Base-by-base conservation (phyloP, 2,797 vertebrate species). In the Eleutherodactylus coqui region DNA sequence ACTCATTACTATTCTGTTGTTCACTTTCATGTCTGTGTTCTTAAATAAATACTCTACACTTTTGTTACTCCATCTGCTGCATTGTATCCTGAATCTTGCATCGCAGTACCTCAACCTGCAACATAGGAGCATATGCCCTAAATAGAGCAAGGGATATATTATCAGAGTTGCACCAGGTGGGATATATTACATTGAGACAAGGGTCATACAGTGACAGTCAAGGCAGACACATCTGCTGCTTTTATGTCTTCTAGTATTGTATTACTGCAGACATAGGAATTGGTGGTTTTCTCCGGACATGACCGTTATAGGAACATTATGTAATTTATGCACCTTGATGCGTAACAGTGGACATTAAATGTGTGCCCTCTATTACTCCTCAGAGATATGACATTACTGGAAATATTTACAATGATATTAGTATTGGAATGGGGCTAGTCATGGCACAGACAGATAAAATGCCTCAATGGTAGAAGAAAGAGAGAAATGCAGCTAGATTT, bases 241-340 rank as follows among this genome's bases (percentile, higher is more conserved):
- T 86, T 86, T 82, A 86, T 75, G n/a, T n/a, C n/a, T n/a, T 75
- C 53, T 17, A 45, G 41, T 49, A 82, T 82, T 55, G 34, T 86
- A 45, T 86, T 86, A 67, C 79, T 62, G n/a, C 36, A 27, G 58
- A 75, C 53, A 76, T 76, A 76, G 79, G 49, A 81, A 72, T 62
- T 34, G 75, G 49, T 73, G 55, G n/a, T 24, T 36, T 75, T 55
- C 43, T 81, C 45, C 9, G 45, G 49, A 86, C 32, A 38, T 79
- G 58, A 86, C 79, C 67, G 70, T 82, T 82, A 82, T 86, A 64
- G 47, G 72, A 69, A 49, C 70, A 67, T 82, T 82, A 82, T 76
- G 45, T 76, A 43, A 82, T 86, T 81, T 67, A 82, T 75, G 69
- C 24, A 47, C 49, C 32, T 76, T 53, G 64, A 79, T 38, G 38